phyloP scores from a whole-genome alignment of 2,113 vertebrate genomes.

The Natator depressus region DNA sequence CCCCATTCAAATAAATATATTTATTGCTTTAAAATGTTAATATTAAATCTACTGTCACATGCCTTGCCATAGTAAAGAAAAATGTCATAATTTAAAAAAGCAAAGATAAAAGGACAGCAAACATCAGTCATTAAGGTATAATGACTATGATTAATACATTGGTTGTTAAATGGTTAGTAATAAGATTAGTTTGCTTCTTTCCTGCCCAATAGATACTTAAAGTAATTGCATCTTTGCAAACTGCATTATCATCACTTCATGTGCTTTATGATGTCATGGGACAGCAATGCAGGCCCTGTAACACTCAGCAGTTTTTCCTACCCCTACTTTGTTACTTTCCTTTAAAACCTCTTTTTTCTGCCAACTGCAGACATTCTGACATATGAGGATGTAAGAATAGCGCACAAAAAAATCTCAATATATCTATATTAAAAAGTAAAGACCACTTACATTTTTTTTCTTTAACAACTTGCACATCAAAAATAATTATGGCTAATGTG shows the following conservation, averaged over 20 bases:
- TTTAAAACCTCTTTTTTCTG: slow-evolving; percentile 43
- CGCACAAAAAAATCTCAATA: neutral
- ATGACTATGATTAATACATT: slow-evolving; percentile 84
- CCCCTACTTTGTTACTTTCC: slow-evolving; percentile 10
- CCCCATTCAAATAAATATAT: neutral
- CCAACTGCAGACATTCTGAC: neutral
- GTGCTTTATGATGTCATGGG: slow-evolving; percentile 82
- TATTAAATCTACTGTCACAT: slow-evolving; percentile 8
- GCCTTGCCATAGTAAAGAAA: slow-evolving; percentile 13
- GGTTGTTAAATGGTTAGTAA: slow-evolving; percentile 84
- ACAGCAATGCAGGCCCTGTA: slow-evolving; percentile 38
- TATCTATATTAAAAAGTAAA: neutral
- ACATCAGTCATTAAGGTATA: slow-evolving; percentile 56
- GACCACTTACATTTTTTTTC: neutral
- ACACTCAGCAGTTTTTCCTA: slow-evolving; percentile 75
- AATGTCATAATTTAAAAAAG: slow-evolving; percentile 25
- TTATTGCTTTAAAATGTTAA: neutral
- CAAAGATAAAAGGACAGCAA: slow-evolving; percentile 61
- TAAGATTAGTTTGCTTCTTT: slow-evolving; percentile 83
- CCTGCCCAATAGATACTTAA: slow-evolving; percentile 88
- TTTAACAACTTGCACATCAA: neutral
- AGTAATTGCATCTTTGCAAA: slow-evolving; percentile 93
- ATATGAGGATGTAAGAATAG: neutral
- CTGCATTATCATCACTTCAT: slow-evolving; percentile 94
- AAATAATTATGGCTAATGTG: neutral